phyloP scores from a whole-genome alignment of 2,113 vertebrate species.

The Chaetura pelagica region DNA sequence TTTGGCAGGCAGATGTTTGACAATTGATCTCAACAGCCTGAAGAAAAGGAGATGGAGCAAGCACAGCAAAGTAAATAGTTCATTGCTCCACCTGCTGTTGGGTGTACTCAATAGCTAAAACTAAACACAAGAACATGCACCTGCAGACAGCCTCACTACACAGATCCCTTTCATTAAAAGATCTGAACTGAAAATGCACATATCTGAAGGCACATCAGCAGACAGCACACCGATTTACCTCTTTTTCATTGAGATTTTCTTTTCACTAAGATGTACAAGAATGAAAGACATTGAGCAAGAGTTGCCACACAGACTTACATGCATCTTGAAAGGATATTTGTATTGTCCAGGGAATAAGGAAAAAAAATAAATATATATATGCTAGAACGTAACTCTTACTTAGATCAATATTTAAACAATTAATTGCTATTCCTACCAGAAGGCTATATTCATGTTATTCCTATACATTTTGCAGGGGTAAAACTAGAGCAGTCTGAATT shows the following conservation, averaged over 20 bases:
- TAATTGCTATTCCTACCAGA: constrained; percentile 46
- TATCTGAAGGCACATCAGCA: constrained; percentile 10
- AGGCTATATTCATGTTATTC: constrained; percentile 39
- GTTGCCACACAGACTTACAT: not conserved
- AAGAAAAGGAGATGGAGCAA: not conserved
- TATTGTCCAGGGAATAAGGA: constrained; percentile 1
- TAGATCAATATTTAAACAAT: constrained; percentile 42
- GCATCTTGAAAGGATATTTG: constrained; percentile 38
- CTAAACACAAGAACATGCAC: not conserved
- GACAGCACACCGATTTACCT: not conserved
- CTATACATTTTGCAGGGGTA: constrained; percentile 26
- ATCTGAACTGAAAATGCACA: not conserved
- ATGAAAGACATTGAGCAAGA: not conserved
- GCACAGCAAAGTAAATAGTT: not conserved
- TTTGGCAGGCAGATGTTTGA: constrained; percentile 16
- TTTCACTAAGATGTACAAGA: not conserved
- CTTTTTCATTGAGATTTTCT: constrained; percentile 4
- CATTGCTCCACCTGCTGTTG: constrained; percentile 58
- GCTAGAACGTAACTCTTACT: not conserved
- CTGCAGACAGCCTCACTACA: not conserved
- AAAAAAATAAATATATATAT: not conserved
- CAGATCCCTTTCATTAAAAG: not conserved
- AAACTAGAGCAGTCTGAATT: constrained; percentile 10
- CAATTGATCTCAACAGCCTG: not conserved
- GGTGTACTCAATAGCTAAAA: not conserved